Evolutionary conservation across 2,113 vertebrate genomes (phyloP), one percentile per base, ranked within the genome.

Genomic region (Hippocampus zosterae): DNA sequence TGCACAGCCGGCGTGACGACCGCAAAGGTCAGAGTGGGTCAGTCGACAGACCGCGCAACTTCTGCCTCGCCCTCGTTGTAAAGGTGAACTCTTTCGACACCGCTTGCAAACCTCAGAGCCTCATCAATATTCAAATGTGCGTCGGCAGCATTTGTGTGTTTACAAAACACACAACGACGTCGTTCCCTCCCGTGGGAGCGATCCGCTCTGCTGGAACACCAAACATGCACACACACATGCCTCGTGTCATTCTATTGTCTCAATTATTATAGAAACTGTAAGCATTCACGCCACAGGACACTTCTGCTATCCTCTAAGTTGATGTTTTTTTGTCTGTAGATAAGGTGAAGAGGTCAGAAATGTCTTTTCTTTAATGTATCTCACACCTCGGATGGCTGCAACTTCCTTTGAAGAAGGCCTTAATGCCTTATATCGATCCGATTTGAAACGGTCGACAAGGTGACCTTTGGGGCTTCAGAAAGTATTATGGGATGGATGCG

Each of bases 121-220:
- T 89, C 87, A 91, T 90, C 89, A 83, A 90, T 91, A 92, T 91
- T 89, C 81, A 91, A 84, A 88, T 83, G 5, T 77, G 72, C 77
- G 74, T 84, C 89, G 85, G 86, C 74, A 67, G 81, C 80, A 48
- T 78, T 81, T 69, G 76, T 83, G 86, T 90, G 84, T 88, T 90
- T 86, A 90, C 88, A 87, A 86, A 90, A 88, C 82, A 88, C 67
- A 33, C 62, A 16, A 46, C 13, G 12, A 25, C 25, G 6, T 65
- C 4, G 12, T 80, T 29, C 69, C 88, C n/a, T 15, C 86, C 87
- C 81, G 73, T 81, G 81, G 84, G 87, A 86, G 84, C 69, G 66
- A 84, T 62, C 70, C 53, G 74, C 81, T 86, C 78, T 71, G 57
- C 74, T 81, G 83, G 83, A 88, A 88, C 87, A 78, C 82, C 82